A percentile compares a stretch with the other conserved stretches of the same genome.
These are phyloP conservation scores for Gerris lacustris DNA, from an alignment of 2,888 invertebrate species.

Conservation along the genomic window DNA sequence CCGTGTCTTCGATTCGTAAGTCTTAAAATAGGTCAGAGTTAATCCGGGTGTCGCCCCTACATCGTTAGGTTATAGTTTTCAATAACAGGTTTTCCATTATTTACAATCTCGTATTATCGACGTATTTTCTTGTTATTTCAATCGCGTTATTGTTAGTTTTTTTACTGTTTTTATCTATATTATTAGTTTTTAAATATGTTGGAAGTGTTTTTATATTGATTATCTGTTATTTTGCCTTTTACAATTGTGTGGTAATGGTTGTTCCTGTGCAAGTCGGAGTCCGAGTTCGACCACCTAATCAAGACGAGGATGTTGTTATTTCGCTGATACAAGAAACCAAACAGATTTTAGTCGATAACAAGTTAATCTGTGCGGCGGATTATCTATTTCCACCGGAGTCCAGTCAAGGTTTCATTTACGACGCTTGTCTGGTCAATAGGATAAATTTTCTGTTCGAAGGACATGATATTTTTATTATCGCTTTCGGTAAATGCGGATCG, in stretches of 20 bases:
- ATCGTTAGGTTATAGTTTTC: too few species aligned
- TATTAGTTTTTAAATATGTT: too few species aligned
- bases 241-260: neutral
- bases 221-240: too few species aligned
- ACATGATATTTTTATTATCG: slow-evolving; percentile 60
- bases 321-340: slow-evolving; percentile 12
- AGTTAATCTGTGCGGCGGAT: slow-evolving; percentile 15
- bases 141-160: too few species aligned
- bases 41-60: too few species aligned
- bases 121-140: too few species aligned
- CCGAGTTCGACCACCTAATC: neutral
- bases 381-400: slow-evolving; percentile 8
- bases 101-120: too few species aligned
- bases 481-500: slow-evolving; percentile 50
- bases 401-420: slow-evolving; percentile 13
- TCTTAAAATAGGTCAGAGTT: too few species aligned
- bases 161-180: too few species aligned
- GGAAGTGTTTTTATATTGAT: too few species aligned
- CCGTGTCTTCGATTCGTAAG: too few species aligned
- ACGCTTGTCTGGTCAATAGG: slow-evolving; percentile 9
- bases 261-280: slow-evolving; percentile 8
- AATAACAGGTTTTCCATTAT: too few species aligned
- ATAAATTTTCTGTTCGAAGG: slow-evolving; percentile 47
- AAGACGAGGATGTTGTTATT: neutral
- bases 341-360: slow-evolving; percentile 14